Percentiles rank a stretch among this genome's conserved stretches.
These are phyloP conservation scores for Andrena flavipes DNA, from an alignment of 2,888 invertebrate species.

Conservation along the genomic window DNA sequence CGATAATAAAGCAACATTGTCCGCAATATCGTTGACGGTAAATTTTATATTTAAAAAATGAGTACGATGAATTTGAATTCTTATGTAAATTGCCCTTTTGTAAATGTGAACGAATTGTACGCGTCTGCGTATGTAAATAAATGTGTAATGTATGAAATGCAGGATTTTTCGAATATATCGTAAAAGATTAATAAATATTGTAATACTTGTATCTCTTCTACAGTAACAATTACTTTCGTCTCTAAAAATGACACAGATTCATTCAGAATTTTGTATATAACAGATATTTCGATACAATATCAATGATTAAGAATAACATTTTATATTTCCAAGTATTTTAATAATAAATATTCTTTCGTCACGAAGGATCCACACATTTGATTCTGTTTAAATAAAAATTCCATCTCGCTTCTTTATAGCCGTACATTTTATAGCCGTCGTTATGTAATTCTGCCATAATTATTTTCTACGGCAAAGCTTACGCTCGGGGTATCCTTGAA, in stretches of 20 bases:
- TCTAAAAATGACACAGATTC: too few relatives aligned
- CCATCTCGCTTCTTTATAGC: too few relatives aligned
- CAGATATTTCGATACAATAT: too few relatives aligned
- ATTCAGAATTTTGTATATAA: too few relatives aligned
- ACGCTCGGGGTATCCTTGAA: not conserved
- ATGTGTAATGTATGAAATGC: conserved; percentile 6
- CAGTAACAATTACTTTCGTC: not conserved
- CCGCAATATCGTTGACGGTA: conserved; percentile 83
- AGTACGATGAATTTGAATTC: conserved; percentile 3
- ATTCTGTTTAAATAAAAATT: not conserved
- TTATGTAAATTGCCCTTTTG: conserved; percentile 28
- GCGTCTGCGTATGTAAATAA: conserved; percentile 41
- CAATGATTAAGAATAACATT: not conserved
- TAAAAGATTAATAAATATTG: conserved; percentile 9
- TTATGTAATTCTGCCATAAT: too few relatives aligned
- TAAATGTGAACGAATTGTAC: conserved; percentile 28
- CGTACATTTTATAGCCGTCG: too few relatives aligned
- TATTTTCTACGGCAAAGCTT: not conserved
- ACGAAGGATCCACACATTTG: not conserved
- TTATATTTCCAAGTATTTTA: not conserved
- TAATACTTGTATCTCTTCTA: conserved; percentile 15
- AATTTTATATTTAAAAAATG: conserved; percentile 19
- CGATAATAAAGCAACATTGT: conserved; percentile 88
- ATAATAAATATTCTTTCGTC: not conserved
- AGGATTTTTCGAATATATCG: not conserved